Conservation (phyloP, 2,888 invertebrate species). For the Ectemnius continuus region DNA sequence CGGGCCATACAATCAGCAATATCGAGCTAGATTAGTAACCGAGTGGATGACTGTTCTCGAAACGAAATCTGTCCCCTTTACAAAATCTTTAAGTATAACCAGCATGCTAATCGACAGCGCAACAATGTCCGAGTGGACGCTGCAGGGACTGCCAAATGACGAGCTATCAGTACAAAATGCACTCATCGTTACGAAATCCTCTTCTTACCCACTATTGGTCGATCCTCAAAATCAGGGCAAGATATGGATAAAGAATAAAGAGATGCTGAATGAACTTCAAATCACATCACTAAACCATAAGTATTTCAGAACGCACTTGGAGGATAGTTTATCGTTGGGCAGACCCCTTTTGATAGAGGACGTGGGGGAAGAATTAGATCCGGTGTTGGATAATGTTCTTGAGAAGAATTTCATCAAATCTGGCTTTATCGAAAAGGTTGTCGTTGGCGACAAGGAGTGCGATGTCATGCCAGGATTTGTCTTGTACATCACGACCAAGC, state of each 20-base stretch:
- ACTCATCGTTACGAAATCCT: constrained; percentile 95
- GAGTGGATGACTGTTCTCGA: constrained; percentile 93
- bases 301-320: constrained; percentile 95
- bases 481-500: constrained; percentile 96
- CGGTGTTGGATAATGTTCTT: constrained; percentile 96
- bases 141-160: constrained; percentile 97
- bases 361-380: constrained; percentile 95
- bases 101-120: constrained; percentile 95
- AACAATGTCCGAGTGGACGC: constrained; percentile 95
- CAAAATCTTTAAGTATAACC: constrained; percentile 90
- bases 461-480: constrained; percentile 97
- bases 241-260: constrained; percentile 98
- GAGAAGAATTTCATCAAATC: constrained; percentile 99
- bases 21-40: constrained; percentile 88
- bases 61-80: constrained; percentile 89
- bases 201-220: constrained; percentile 94
- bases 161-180: constrained; percentile 98
- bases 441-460: constrained; percentile 97
- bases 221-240: constrained; percentile 99
- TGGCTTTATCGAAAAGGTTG: constrained; percentile 96
- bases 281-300: constrained; percentile 97
- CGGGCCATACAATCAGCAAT: constrained; percentile 98
- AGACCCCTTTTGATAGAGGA: constrained; percentile 96
- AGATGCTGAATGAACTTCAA: constrained; percentile 92
- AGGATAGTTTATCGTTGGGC: constrained; percentile 92